Conservation (phyloP, 2,797 vertebrate genomes). For the Sebastiscus albofasciatus region DNA sequence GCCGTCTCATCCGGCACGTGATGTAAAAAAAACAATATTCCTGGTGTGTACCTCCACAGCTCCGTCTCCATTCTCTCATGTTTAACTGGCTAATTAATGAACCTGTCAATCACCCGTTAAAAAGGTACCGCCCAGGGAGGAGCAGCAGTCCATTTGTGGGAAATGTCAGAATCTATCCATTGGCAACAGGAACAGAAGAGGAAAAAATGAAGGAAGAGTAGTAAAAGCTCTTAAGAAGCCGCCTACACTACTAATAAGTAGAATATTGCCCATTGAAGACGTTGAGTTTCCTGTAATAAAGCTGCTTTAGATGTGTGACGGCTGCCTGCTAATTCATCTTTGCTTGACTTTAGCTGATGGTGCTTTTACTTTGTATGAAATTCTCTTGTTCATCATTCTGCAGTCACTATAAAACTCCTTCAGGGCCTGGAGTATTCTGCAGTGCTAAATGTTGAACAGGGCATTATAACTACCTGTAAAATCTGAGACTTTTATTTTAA, state of each 20-base stretch:
- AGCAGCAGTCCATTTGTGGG: background rate
- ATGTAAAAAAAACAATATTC: background rate
- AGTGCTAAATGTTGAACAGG: background rate
- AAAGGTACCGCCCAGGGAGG: background rate
- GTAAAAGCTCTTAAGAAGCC: background rate
- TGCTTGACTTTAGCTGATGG: background rate
- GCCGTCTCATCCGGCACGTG: background rate
- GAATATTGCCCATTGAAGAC: background rate
- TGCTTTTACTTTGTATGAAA: background rate
- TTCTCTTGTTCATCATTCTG: background rate
- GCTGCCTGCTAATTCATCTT: background rate
- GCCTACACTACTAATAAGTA: background rate
- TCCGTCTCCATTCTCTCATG: background rate
- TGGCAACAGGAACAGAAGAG: background rate
- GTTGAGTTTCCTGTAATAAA: background rate
- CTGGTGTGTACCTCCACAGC: background rate
- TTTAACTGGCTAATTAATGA: conserved; percentile 4
- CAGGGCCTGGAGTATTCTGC: background rate
- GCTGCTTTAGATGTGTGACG: background rate
- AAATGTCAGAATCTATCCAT: conserved; percentile 10
- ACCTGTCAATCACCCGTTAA: background rate
- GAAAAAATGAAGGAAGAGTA: background rate
- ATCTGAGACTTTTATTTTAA: background rate
- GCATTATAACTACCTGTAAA: background rate
- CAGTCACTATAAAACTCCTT: background rate